Evolutionary conservation across 2,113 vertebrate genomes (phyloP), one percentile per base, ranked within the genome.

Genomic region (Eclectus roratus): DNA sequence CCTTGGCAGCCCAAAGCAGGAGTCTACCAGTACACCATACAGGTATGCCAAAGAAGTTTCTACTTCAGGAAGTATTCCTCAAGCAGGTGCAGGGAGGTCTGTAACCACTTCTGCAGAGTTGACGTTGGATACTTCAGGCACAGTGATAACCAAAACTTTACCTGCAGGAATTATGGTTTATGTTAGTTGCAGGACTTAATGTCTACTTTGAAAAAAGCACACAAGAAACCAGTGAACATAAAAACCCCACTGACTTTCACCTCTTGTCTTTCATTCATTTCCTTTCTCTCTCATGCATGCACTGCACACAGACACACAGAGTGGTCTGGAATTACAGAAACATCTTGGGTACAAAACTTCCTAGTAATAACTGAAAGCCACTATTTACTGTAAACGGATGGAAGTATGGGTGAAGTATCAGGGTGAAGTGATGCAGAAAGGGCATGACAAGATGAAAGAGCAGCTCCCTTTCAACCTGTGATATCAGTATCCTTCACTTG

Each of bases 1-100:
- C 99, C 99, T n/a, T 99, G 99, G 99, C 99, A 99, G 95, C 98
- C 99, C 17, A 98, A 98, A 96, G 97, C 98, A 13, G 99, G 98
- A 79, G 97, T 98, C 18, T 99, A 99, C 97, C 99, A 99, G 96
- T 99, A 99, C 91, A 98, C 97, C 56, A 99, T 99, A 94, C 97
- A 99, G 99, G 99, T 99, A 98, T 69, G 86, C 61, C 47, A 47
- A 3, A 73, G 73, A 13, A 31, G 20, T n/a, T 12, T 49, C 55
- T 79, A 33, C 21, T 64, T 27, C 37, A 60, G 69, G 61, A 78
- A 73, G n/a, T 29, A 7, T 7, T 35, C 65, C 56, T 80, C 47
- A 39, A 29, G 53, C 27, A 58, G 24, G 53, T 10, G 2, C 52
- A 52, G 39, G 4, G 19, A 60, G 46, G 37, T 37, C 63, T 87